Percentiles rank a stretch among this genome's conserved stretches.
These are phyloP conservation scores for Drosophila simulans DNA, from an alignment of 1,140 invertebrate genomes.

Conservation along the genomic window DNA sequence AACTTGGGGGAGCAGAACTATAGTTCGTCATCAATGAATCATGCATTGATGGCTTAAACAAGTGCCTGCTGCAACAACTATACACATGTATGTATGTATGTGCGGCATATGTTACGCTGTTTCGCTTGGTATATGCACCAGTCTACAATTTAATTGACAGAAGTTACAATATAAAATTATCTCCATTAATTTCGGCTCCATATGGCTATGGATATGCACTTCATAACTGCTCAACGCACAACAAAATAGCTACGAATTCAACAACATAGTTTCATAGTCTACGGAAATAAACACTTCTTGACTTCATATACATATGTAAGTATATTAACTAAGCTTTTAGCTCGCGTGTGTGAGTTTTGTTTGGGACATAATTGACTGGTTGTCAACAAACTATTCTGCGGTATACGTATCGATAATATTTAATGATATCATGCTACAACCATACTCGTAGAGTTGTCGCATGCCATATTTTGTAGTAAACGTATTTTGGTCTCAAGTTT, in stretches of 20 bases:
- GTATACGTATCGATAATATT: conserved; percentile 43
- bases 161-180: conserved; percentile 82
- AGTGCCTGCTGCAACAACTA: conserved; percentile 39
- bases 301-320: conserved; percentile 8
- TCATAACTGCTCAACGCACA: conserved; percentile 42
- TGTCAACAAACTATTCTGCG: conserved; percentile 45
- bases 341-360: conserved; percentile 21
- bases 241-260: conserved; percentile 66
- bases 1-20: conserved; percentile 36
- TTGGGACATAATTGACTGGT: conserved; percentile 42
- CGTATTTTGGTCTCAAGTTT: conserved; percentile 80
- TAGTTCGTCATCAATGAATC: conserved; percentile 25
- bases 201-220: conserved; percentile 14
- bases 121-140: conserved; percentile 73
- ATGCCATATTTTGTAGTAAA: conserved; percentile 58
- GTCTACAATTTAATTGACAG: conserved; percentile 85
- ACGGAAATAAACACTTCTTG: conserved; percentile 46
- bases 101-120: conserved; percentile 44
- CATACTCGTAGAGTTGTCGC: background rate
- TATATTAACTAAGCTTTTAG: conserved; percentile 10
- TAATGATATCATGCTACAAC: conserved; percentile 18
- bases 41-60: conserved; percentile 36
- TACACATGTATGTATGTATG: background rate
- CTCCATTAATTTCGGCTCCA: conserved; percentile 23
- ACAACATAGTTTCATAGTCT: conserved; percentile 56